Percentiles rank a stretch among this genome's conserved stretches.
Conservation (phyloP, 2,113 vertebrate genomes). For the Toxostoma redivivum region DNA sequence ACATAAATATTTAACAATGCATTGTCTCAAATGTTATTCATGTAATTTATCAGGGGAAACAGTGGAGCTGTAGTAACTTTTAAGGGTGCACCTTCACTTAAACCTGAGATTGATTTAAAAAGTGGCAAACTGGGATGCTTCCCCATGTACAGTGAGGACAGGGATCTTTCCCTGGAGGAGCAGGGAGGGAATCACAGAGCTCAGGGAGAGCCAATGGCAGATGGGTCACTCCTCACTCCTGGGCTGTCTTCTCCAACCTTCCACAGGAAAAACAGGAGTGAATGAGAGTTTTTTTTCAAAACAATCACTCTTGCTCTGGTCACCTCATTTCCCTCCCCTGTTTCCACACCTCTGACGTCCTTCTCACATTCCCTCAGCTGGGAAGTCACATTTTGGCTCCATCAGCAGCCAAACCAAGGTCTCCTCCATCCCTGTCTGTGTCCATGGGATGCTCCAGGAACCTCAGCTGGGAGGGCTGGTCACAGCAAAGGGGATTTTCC, state of each 20-base stretch:
- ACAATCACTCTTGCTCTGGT: neutral
- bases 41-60: conserved; percentile 83
- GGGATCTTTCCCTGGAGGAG: conserved; percentile 25
- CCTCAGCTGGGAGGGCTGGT: neutral
- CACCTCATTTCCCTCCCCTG: neutral
- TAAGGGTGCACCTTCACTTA: conserved; percentile 77
- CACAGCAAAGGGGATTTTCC: neutral
- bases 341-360: neutral
- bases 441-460: accelerated
- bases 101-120: conserved; percentile 78
- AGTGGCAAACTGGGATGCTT: conserved; percentile 39
- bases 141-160: neutral
- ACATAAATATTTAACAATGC: conserved; percentile 87
- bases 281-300: neutral
- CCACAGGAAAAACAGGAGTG: neutral
- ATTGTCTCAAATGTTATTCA: conserved; percentile 87
- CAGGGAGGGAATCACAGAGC: neutral
- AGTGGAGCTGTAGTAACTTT: conserved; percentile 79
- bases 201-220: neutral
- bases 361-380: neutral
- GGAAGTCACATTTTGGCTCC: neutral
- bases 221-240: neutral
- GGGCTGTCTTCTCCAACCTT: neutral
- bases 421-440: accelerated
- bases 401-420: neutral